Conservation (phyloP, 2,888 invertebrate genomes). For the Drosophila subquinaria region DNA sequence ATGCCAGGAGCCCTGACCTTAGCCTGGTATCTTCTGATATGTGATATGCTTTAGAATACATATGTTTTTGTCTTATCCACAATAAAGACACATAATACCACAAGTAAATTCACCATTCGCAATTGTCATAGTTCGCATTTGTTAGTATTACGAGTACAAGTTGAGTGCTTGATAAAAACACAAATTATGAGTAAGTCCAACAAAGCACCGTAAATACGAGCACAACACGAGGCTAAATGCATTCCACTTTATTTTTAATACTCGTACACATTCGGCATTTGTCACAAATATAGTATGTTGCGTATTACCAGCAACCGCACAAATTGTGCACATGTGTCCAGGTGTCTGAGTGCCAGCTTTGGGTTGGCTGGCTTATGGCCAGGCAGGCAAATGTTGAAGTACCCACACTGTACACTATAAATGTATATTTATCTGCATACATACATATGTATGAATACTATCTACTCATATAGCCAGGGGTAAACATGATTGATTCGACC, state of each 20-base stretch:
- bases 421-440: constrained; percentile 2
- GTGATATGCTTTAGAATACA: not conserved
- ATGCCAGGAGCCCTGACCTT: not conserved
- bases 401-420: constrained; percentile 4
- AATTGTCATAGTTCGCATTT: constrained; percentile 22
- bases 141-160: constrained; percentile 18
- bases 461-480: constrained; percentile 23
- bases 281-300: constrained; percentile 6
- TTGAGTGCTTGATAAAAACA: constrained; percentile 47
- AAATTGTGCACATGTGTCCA: constrained; percentile 52
- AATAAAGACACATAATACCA: not conserved
- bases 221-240: constrained; percentile 26
- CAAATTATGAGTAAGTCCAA: constrained; percentile 22
- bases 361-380: constrained; percentile 33
- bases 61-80: not conserved
- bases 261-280: not conserved
- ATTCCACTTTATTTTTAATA: constrained; percentile 3
- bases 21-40: not conserved
- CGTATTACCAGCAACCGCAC: constrained; percentile 3
- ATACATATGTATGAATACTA: not conserved
- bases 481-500: constrained; percentile 72
- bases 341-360: constrained; percentile 52
- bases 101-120: constrained; percentile 6
- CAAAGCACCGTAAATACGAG: constrained; percentile 19
- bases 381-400: constrained; percentile 24